Conservation (phyloP, 2,888 invertebrate genomes). For the Drosophila pseudotakahashii region DNA sequence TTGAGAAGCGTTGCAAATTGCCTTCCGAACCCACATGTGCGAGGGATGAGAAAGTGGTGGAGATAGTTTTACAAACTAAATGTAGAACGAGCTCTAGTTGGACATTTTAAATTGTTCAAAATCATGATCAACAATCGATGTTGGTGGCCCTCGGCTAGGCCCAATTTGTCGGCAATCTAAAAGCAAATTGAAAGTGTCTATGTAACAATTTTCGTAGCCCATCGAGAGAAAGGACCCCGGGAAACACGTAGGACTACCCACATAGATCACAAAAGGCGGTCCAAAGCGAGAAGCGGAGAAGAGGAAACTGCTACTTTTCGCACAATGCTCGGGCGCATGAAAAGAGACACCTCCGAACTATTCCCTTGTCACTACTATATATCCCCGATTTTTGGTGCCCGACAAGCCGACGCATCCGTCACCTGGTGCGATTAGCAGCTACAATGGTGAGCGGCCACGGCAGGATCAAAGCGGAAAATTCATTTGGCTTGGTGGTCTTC, state of each 20-base stretch:
- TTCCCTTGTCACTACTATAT: slow-evolving; percentile 70
- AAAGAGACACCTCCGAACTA: slow-evolving; percentile 79
- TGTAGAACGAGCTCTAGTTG: slow-evolving; percentile 1
- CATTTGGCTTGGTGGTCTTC: slow-evolving; percentile 83
- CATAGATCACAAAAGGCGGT: slow-evolving; percentile 44
- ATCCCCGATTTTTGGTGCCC: slow-evolving; percentile 45
- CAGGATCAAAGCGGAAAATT: slow-evolving; percentile 83
- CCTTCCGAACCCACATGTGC: slow-evolving; percentile 8
- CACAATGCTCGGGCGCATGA: slow-evolving; percentile 74
- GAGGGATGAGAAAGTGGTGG: background rate
- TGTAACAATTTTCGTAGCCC: slow-evolving; percentile 46
- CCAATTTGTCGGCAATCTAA: slow-evolving; percentile 53
- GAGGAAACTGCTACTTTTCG: slow-evolving; percentile 70
- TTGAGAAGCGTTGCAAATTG: slow-evolving; percentile 68
- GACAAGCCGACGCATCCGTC: slow-evolving; percentile 77
- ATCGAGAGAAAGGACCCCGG: slow-evolving; percentile 46
- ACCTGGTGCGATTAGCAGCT: slow-evolving; percentile 78
- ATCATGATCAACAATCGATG: slow-evolving; percentile 7
- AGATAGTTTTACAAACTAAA: slow-evolving; percentile 17
- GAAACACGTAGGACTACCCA: slow-evolving; percentile 45
- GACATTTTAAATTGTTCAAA: background rate
- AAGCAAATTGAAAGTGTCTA: slow-evolving; percentile 50
- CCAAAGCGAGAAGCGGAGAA: slow-evolving; percentile 28
- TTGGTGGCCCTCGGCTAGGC: slow-evolving; percentile 57
- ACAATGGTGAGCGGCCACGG: slow-evolving; percentile 82